A percentile compares a stretch with the other conserved stretches of the same genome.
These are phyloP conservation scores for Pterobdella sp. DNA, from an alignment of 2,888 invertebrate species.

Conservation along the genomic window DNA sequence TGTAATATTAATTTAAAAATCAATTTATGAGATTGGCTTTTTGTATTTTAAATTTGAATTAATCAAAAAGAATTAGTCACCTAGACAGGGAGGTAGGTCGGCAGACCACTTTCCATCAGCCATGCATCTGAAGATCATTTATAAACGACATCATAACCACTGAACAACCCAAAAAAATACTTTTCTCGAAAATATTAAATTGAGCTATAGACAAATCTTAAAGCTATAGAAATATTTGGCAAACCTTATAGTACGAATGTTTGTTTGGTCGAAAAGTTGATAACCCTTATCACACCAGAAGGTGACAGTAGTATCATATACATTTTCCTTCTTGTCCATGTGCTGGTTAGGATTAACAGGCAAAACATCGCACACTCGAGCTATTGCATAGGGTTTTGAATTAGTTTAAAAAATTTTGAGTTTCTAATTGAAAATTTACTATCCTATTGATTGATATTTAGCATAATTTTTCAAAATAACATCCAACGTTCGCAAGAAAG, in stretches of 20 bases:
- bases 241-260: conserved; percentile 32
- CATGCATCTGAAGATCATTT: conserved; percentile 33
- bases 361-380: conserved; percentile 36
- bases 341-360: conserved; percentile 33
- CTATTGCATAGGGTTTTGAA: conserved; percentile 26
- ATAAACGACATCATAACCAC: not conserved
- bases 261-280: conserved; percentile 36
- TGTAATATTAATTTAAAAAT: not conserved
- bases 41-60: too few species aligned
- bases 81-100: conserved; percentile 35
- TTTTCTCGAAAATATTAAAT: too few species aligned
- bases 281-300: conserved; percentile 39
- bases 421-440: not conserved
- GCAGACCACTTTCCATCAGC: conserved; percentile 37
- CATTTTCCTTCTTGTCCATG: conserved; percentile 32
- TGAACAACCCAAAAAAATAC: not conserved
- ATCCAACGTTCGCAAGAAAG: conserved; percentile 35
- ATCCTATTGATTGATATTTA: not conserved
- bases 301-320: conserved; percentile 36
- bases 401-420: not conserved
- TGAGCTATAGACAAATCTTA: too few species aligned
- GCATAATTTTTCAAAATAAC: not conserved
- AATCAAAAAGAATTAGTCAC: conserved; percentile 33
- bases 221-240: not conserved
- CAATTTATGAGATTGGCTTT: not conserved